phyloP scores from a whole-genome alignment of 2,113 vertebrate species.

The Phocoena phocoena region DNA sequence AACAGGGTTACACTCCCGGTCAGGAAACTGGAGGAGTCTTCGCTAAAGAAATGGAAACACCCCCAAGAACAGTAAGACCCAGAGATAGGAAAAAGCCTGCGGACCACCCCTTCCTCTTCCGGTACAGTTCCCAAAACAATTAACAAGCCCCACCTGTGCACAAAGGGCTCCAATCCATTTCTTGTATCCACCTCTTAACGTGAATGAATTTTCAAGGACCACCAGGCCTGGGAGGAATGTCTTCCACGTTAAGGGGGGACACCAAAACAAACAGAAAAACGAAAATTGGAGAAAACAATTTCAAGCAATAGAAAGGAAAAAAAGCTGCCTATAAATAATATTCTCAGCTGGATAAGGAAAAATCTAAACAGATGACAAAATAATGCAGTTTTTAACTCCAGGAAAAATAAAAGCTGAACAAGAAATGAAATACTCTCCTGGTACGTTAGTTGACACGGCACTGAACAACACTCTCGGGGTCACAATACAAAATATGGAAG shows the following conservation, averaged over 20 bases:
- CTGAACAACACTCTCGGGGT: not conserved
- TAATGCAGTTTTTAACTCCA: not conserved
- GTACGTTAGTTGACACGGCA: not conserved
- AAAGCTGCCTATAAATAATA: not conserved
- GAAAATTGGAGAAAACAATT: not conserved
- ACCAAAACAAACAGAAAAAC: not conserved
- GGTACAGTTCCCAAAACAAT: not conserved
- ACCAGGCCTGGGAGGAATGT: not conserved
- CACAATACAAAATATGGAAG: not conserved
- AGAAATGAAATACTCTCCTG: conserved; percentile 18
- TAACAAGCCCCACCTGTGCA: not conserved
- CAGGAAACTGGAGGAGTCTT: not conserved
- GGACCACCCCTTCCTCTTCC: too few species aligned
- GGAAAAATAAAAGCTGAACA: conserved; percentile 36
- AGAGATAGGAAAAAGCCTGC: not conserved
- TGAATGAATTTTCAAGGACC: not conserved
- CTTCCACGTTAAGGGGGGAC: not conserved
- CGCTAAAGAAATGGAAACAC: not conserved
- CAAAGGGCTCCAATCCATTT: too few species aligned
- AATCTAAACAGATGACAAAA: not conserved
- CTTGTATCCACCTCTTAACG: rapidly evolving
- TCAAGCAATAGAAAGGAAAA: not conserved
- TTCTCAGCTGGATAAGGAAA: not conserved
- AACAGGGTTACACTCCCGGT: not conserved
- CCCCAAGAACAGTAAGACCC: not conserved